phyloP scores from a whole-genome alignment of 2,888 invertebrate species.

The Zele albiditarsus region DNA sequence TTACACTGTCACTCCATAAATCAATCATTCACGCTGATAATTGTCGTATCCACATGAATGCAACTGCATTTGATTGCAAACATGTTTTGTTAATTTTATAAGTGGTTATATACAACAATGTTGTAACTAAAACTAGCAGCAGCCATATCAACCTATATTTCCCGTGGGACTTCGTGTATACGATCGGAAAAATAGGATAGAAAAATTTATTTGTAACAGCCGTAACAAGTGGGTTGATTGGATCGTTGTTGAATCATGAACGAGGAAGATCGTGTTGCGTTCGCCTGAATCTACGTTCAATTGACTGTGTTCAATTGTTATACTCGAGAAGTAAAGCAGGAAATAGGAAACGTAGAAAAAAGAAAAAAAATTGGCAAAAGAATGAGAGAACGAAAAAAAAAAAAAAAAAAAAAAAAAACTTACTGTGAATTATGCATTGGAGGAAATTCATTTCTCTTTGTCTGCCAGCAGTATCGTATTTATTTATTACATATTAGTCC shows the following conservation, averaged over 20 bases:
- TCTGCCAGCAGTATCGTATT: background rate
- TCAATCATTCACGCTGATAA: background rate
- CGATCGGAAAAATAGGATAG: slow-evolving; percentile 9
- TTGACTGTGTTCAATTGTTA: slow-evolving; percentile 32
- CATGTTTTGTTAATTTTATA: background rate
- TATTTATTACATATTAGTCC: no score
- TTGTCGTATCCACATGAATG: background rate
- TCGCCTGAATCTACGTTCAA: slow-evolving; percentile 15
- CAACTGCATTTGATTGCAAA: slow-evolving; percentile 13
- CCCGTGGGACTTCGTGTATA: slow-evolving; percentile 23
- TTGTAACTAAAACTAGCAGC: slow-evolving; percentile 11
- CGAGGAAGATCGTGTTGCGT: slow-evolving; percentile 23
- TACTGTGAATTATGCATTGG: slow-evolving; percentile 22
- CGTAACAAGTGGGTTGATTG: slow-evolving; percentile 38
- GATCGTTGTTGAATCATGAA: slow-evolving; percentile 36
- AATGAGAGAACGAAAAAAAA: background rate
- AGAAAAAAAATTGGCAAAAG: background rate
- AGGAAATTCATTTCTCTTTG: background rate
- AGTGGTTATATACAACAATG: slow-evolving; percentile 5
- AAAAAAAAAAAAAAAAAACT: background rate
- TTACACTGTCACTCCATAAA: background rate
- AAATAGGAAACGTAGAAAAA: background rate
- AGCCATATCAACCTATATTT: slow-evolving; percentile 21
- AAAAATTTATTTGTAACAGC: slow-evolving; percentile 33
- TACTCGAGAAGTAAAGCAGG: background rate